Evolutionary conservation across 2,888 invertebrate species (phyloP), one percentile per base, ranked within the genome.

Genomic region (Busseola fusca): DNA sequence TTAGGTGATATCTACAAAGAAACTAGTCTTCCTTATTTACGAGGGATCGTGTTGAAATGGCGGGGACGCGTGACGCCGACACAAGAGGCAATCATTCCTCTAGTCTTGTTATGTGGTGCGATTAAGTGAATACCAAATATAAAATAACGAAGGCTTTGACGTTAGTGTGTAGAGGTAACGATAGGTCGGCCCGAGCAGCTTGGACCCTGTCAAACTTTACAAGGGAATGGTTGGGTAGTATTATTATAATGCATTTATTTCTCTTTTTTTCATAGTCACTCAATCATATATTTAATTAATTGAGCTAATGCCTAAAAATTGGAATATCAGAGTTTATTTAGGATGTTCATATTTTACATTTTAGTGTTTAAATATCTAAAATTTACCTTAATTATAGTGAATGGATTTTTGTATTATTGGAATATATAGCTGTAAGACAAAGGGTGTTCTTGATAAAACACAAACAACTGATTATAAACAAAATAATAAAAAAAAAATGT

Each of bases 251-350:
- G 95, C 95, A 95, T 95, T 95, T 95, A 95, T 94, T 95, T 93
- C 94, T 93, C 93, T 93, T 93, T 88, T 88, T 88, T 88, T 94
- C 94, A 94, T 95, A 95, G 95, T 95, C 95, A 95, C 95, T 95
- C 94, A 91, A 94, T 91, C 94, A 93, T 95, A 94, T 94, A 94
- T 93, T 93, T 93, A 93, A 93, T 93, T 94, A 94, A 94, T 94
- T 94, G 95, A 94, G 93, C 95, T 95, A 95, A 95, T 92, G 95
- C 95, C 95, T 95, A 95, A 94, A 82, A 94, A 94, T 95, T 95
- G 95, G 95, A 94, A 95, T 95, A 95, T 95, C 95, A 95, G 95
- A 95, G 95, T 95, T 95, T 95, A 95, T 95, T 95, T 95, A 95
- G 95, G 95, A 95, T 92, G 95, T 95, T 95, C 93, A 95, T 95